Evolutionary conservation across 1,140 invertebrate genomes (phyloP).

Genomic region (Drosophila biarmipes): DNA sequence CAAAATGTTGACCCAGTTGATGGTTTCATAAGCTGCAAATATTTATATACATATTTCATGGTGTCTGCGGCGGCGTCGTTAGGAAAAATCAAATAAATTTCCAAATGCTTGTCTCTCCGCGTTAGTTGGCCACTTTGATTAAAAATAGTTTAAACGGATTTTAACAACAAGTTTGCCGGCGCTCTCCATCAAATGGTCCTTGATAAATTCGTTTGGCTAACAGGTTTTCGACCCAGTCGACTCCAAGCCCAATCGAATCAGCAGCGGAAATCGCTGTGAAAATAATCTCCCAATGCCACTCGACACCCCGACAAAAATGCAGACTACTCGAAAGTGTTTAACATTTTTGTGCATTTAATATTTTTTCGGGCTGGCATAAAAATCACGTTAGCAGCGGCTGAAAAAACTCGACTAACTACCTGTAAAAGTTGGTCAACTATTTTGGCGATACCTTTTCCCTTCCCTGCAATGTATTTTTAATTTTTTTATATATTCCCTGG

Average conservation of each 20-base stretch:
- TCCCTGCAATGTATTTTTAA: slow-evolving; percentile 29
- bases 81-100: slow-evolving; percentile 18
- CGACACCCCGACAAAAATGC: slow-evolving; percentile 30
- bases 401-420: slow-evolving; percentile 1
- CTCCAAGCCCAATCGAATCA: slow-evolving; percentile 16
- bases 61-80: slow-evolving; percentile 1
- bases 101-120: neutral
- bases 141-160: slow-evolving; percentile 1
- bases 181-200: slow-evolving; percentile 13
- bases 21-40: neutral
- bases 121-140: slow-evolving; percentile 1
- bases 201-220: slow-evolving; percentile 28
- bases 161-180: neutral
- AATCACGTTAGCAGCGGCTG: slow-evolving; percentile 9
- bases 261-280: slow-evolving; percentile 17
- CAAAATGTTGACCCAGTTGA: slow-evolving; percentile 14
- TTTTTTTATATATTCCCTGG: slow-evolving; percentile 13
- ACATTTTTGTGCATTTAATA: slow-evolving; percentile 16
- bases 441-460: slow-evolving; percentile 37
- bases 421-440: slow-evolving; percentile 38
- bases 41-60: slow-evolving; percentile 4
- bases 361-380: slow-evolving; percentile 18
- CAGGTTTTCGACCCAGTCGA: neutral
- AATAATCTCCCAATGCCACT: slow-evolving; percentile 37
- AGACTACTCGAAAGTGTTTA: slow-evolving; percentile 26